Base-by-base conservation (phyloP, 2,113 vertebrate species). In the Noturus placidus region DNA sequence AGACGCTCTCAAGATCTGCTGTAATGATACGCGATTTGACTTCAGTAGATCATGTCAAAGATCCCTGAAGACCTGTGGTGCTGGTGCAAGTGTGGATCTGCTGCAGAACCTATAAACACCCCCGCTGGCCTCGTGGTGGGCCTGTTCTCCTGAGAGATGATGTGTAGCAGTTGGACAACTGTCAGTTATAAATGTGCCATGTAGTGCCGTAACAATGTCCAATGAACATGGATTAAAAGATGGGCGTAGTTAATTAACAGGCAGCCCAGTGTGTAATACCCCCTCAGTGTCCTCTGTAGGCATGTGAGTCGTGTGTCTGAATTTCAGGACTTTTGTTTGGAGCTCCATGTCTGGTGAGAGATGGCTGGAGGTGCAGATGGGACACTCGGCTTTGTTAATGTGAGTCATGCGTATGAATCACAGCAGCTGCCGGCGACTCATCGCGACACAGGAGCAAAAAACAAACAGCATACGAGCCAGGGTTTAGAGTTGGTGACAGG, bases 371-470 rank as follows among this genome's bases (percentile, higher is more conserved):
- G 46, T 74, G 70, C 87, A 87, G 87, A 84, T 87, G 82, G 85
- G 89, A 56, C 74, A 30, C 33, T 52, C 11, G 59, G 61, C 46
- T 72, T 30, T 81, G 54, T 85, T 46, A 30, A 82, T 80, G 70
- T 91, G 89, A 92, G 87, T 91, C 90, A 91, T 74, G 30, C 56
- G n/a, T 86, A 20, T 91, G 90, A 91, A 84, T 91, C 90, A 91
- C 52, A 61, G 50, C 20, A 61, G 87, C 90, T 84, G 87, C 27
- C 74, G 77, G 74, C 87, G 88, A 88, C 84, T 91, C 90, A 89
- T 79, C 82, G 20, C 70, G 67, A 87, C 84, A 65, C 82, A 69
- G 63, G 67, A 83, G 86, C 80, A 38, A 84, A 82, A 59, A 83
- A 85, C 79, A 88, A 89, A 88, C 74, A 80, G 52, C 61, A n/a